Evolutionary conservation across 2,113 vertebrate species (phyloP).

Genomic region (Mirounga angustirostris): DNA sequence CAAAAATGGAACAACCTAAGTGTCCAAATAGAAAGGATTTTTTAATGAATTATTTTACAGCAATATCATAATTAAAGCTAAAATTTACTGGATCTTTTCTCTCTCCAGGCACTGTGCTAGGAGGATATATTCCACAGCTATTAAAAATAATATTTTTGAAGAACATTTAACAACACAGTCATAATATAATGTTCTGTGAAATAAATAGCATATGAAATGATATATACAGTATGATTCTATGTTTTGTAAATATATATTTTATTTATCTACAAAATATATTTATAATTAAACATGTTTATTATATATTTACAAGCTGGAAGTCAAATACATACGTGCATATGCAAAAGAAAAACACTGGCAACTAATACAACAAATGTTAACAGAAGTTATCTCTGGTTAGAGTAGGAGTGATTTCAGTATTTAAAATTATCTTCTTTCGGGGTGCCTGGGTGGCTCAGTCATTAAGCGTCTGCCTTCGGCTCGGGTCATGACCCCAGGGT

Average conservation of each 20-base stretch:
- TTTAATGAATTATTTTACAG: neutral
- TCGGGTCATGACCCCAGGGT: no score
- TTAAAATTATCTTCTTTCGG: neutral
- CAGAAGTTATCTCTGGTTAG: neutral
- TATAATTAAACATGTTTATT: neutral
- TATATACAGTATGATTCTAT: neutral
- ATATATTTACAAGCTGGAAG: slow-evolving; percentile 11
- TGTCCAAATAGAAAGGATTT: neutral
- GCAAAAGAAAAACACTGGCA: neutral
- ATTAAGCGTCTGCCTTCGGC: no score
- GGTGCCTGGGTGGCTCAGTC: no score
- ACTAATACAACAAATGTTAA: neutral
- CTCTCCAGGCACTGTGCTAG: neutral
- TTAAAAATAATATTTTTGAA: slow-evolving; percentile 18
- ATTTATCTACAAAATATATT: neutral
- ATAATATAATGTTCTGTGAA: neutral
- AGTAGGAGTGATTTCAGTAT: neutral
- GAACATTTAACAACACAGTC: neutral
- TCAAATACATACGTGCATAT: neutral
- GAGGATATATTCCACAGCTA: neutral
- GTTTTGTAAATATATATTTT: neutral
- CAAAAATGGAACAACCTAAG: neutral
- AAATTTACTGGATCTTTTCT: neutral
- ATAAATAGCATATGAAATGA: neutral
- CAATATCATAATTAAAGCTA: neutral